These are phyloP conservation scores for Coelopa frigida DNA, from an alignment of 1,140 invertebrate species.

Conservation along the genomic window DNA sequence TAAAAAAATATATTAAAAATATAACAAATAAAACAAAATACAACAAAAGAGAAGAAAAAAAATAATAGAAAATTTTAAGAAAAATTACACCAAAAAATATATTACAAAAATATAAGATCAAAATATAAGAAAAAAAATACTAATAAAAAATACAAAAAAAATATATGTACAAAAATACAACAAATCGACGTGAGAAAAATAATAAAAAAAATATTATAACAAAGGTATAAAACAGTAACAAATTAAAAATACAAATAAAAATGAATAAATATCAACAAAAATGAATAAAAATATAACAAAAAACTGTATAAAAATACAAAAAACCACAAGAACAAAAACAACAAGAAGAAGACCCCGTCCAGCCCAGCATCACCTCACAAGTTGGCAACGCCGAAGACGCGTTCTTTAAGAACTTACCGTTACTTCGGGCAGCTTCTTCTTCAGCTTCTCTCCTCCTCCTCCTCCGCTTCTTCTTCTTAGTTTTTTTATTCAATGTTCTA, in stretches of 20 bases:
- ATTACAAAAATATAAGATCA: neutral
- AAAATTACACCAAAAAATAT: neutral
- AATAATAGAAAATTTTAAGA: neutral
- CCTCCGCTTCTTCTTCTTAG: neutral
- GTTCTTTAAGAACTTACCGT: neutral
- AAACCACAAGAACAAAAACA: neutral
- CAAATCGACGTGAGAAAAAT: neutral
- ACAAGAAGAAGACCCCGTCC: too few species aligned
- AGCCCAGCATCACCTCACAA: neutral
- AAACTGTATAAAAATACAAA: neutral
- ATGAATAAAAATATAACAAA: neutral
- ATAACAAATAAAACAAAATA: conserved; percentile 1
- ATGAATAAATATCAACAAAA: neutral
- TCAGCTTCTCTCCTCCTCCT: neutral
- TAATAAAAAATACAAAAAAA: neutral
- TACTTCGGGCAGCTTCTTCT: neutral
- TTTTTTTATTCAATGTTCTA: conserved; percentile 4
- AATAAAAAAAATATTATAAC: neutral
- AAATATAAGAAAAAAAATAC: neutral
- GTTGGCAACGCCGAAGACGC: neutral
- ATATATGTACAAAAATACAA: neutral
- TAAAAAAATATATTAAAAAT: neutral
- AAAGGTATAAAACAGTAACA: conserved; percentile 5
- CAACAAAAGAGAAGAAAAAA: neutral
- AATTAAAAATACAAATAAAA: neutral